phyloP scores from a whole-genome alignment of 92 coral and sea anemone species.

The Blastomussa wellsi region DNA sequence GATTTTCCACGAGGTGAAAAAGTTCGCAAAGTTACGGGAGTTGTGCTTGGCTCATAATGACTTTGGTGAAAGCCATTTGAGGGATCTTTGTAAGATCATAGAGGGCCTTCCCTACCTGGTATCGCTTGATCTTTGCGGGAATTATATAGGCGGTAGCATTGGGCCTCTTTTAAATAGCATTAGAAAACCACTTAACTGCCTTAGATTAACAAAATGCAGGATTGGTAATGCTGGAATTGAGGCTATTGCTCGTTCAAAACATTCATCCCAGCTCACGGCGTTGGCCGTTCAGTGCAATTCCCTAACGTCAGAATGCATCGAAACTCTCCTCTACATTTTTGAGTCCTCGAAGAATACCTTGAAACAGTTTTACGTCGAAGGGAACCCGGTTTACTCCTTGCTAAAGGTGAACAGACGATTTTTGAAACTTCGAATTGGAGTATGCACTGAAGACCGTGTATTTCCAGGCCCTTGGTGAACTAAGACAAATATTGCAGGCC shows the following conservation, averaged over 20 bases:
- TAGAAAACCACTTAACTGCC: not conserved
- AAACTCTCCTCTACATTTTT: not conserved
- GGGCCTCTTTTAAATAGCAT: not conserved
- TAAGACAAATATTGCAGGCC: too few species aligned
- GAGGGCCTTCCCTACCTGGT: not conserved
- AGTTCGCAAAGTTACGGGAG: not conserved
- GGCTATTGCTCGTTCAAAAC: not conserved
- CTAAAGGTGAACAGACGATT: not conserved
- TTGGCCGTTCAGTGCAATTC: not conserved
- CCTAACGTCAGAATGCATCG: not conserved
- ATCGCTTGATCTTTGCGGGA: constrained; percentile 1
- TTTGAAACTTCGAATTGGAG: not conserved
- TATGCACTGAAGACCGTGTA: not conserved
- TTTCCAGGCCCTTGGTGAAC: not conserved
- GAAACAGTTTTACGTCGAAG: not conserved
- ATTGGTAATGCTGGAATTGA: not conserved
- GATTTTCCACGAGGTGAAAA: not conserved
- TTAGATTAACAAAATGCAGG: not conserved
- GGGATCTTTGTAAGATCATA: not conserved
- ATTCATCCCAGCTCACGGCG: constrained; percentile 2
- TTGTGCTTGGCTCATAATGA: not conserved
- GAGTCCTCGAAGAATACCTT: not conserved
- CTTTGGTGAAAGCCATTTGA: constrained; percentile 4
- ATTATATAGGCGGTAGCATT: not conserved
- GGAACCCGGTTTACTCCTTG: not conserved